Evolutionary conservation across 2,797 vertebrate genomes (phyloP), one percentile per base, ranked within the genome.

Genomic region (Monodelphis domestica): DNA sequence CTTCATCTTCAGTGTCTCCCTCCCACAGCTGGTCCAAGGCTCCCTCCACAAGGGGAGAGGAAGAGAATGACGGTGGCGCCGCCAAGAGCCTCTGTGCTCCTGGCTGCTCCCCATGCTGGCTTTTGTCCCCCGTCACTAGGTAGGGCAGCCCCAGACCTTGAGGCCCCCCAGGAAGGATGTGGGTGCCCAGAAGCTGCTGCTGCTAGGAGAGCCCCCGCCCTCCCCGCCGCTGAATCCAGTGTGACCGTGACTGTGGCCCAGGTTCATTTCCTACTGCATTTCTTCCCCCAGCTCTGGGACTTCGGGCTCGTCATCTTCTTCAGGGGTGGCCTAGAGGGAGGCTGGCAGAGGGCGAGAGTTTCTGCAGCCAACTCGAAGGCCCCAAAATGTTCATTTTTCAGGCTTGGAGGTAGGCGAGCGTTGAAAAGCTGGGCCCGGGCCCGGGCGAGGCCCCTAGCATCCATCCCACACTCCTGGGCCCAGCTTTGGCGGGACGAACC

Each of bases 211-310:
- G 2, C 38, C 15, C 70, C 70, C n/a, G n/a, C n/a, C 89, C 3
- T 52, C 89, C 28, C 63, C 24, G 70, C 54, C 26, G 45, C 57
- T 88, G 26, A 45, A 26, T 84, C 52, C 50, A 52, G 1, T 78
- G 87, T 87, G 95, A 90, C 94, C 91, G 56, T 87, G 95, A 90
- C 94, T 91, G 56, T 53, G 92, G 93, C 30, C 70, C 26, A 38
- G 50, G 30, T 52, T 54, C 45, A n/a, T 55, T 91, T 93, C 91
- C 89, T 92, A 51, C 89, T 78, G 92, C 30, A 51, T 78, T 24
- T 9, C 26, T 30, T 53, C 15, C 11, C 29, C 90, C 1, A 2
- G 12, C n/a, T 21, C 52, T 88, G 54, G 55, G 52, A 29, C 33
- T 70, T 54, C 0, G 52, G 78, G 51, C 53, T 15, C 10, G 10